Evolutionary conservation across 2,113 vertebrate genomes (phyloP).

Genomic region (Aptenodytes patagonicus): DNA sequence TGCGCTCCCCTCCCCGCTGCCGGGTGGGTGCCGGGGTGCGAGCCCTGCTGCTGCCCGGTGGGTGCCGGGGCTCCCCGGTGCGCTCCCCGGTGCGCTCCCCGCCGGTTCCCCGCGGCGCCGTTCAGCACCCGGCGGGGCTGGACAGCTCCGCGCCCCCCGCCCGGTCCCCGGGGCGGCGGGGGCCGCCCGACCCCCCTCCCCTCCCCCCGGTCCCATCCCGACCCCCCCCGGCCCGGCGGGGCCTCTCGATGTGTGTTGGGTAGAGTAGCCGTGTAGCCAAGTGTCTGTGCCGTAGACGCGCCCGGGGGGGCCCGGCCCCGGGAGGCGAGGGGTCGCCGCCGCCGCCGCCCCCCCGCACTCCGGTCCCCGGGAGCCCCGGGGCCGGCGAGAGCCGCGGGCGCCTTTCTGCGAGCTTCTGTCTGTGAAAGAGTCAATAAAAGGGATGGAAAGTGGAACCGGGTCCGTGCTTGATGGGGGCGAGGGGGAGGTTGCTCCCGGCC

Average conservation of each 20-base stretch:
- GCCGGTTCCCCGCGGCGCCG: not conserved
- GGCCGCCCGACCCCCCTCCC: not conserved
- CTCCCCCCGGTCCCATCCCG: not conserved
- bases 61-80: not conserved
- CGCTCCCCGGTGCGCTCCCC: too few species aligned
- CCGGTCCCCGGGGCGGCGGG: not conserved
- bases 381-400: not conserved
- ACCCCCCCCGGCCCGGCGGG: not conserved
- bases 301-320: not conserved
- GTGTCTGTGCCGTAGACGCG: constrained; percentile 12
- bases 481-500: too few species aligned
- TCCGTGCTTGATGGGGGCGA: not conserved
- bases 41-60: not conserved
- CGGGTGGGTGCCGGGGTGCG: not conserved
- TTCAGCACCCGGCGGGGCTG: not conserved
- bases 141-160: not conserved
- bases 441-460: constrained; percentile 24
- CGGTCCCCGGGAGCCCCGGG: not conserved
- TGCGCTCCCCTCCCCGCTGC: too few species aligned
- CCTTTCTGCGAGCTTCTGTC: constrained; percentile 51
- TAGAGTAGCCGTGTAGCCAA: constrained; percentile 45
- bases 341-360: not conserved
- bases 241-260: constrained; percentile 3
- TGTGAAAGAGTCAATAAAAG: constrained; percentile 72
- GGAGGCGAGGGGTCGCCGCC: not conserved